Conservation (phyloP, 2,888 invertebrate genomes). For the Melanchra persicariae region DNA sequence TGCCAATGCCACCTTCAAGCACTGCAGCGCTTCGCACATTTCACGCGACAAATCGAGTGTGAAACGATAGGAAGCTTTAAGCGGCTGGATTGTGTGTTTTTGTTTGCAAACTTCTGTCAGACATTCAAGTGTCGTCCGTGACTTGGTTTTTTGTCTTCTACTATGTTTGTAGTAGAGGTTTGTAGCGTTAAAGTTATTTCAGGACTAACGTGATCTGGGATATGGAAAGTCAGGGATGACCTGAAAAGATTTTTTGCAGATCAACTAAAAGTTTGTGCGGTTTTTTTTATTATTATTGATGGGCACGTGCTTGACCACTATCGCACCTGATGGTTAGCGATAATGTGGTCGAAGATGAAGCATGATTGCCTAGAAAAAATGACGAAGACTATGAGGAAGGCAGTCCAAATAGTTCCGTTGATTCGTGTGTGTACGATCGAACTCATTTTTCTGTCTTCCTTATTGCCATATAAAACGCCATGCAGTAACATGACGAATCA, state of each 20-base stretch:
- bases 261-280: background rate
- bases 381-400: too few relatives aligned
- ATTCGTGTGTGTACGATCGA: background rate
- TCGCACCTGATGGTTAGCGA: too few relatives aligned
- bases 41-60: slow-evolving; percentile 67
- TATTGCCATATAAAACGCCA: slow-evolving; percentile 16
- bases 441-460: slow-evolving; percentile 17
- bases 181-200: slow-evolving; percentile 3
- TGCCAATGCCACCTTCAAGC: slow-evolving; percentile 70
- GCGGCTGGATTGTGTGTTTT: slow-evolving; percentile 65
- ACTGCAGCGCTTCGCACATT: slow-evolving; percentile 67
- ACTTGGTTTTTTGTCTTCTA: slow-evolving; percentile 48
- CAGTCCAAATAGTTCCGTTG: background rate
- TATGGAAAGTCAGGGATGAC: background rate
- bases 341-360: too few relatives aligned
- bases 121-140: slow-evolving; percentile 45
- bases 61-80: slow-evolving; percentile 68
- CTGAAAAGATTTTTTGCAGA: background rate
- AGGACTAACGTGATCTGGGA: background rate
- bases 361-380: too few relatives aligned
- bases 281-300: too few relatives aligned
- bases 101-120: slow-evolving; percentile 62
- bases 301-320: too few relatives aligned
- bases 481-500: slow-evolving; percentile 35
- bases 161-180: background rate